Conservation (phyloP, 2,113 vertebrate genomes). For the Hydrolagus affinis region DNA sequence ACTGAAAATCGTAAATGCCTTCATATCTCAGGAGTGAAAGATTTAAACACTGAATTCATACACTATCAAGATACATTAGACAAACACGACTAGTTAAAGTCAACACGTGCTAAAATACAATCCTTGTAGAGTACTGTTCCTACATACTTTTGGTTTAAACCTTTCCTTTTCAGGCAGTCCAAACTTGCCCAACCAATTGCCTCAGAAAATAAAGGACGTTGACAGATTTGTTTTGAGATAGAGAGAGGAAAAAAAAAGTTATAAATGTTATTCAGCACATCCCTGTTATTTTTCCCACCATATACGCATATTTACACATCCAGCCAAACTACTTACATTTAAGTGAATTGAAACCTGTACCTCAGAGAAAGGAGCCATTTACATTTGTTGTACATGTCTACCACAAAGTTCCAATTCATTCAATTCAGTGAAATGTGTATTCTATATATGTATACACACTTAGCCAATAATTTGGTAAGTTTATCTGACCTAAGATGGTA, state of each 20-base stretch:
- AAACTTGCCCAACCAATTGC: neutral
- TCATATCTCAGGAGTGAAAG: neutral
- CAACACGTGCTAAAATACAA: neutral
- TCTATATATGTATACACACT: too few relatives aligned
- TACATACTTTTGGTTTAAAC: neutral
- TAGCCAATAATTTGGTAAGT: neutral
- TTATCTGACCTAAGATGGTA: neutral
- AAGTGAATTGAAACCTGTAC: neutral
- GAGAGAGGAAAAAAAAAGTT: too few relatives aligned
- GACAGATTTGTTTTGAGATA: neutral
- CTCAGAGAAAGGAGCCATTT: constrained; percentile 2
- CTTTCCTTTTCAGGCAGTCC: neutral
- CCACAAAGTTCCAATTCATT: neutral
- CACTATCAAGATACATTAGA: neutral
- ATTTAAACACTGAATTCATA: too few relatives aligned
- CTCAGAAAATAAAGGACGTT: neutral
- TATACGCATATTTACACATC: neutral
- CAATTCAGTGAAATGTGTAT: too few relatives aligned
- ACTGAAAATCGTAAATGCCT: neutral
- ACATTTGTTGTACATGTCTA: neutral
- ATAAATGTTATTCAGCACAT: neutral
- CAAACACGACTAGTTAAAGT: neutral
- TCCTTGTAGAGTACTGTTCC: neutral
- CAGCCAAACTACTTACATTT: neutral
- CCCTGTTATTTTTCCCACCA: too few relatives aligned